Percentiles rank a stretch among this genome's conserved stretches.
Conservation (phyloP, 2,797 vertebrate species). For the Rhinatrema bivittatum region DNA sequence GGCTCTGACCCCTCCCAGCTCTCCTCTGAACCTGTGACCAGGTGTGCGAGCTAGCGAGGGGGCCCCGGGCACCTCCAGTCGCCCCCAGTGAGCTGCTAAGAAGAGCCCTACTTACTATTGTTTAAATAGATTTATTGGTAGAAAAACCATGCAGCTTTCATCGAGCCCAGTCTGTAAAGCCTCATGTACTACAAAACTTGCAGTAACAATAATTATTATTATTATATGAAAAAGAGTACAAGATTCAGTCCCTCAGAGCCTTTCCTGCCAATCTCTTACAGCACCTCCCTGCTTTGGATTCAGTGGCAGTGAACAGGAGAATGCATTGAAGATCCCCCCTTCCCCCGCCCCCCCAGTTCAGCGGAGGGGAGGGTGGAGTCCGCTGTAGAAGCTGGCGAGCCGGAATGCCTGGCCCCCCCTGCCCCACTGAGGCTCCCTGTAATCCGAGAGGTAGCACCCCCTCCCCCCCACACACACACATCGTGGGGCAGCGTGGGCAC, state of each 20-base stretch:
- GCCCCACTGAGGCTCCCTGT: too few relatives aligned
- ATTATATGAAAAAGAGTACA: neutral
- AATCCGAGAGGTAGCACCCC: too few relatives aligned
- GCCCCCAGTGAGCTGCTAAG: too few relatives aligned
- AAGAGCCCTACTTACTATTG: too few relatives aligned
- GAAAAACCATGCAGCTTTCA: neutral
- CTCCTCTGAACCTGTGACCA: too few relatives aligned
- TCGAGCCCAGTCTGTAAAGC: neutral
- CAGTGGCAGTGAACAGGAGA: neutral
- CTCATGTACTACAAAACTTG: neutral
- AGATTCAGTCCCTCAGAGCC: neutral
- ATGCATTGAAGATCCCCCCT: neutral
- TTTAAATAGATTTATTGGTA: slow-evolving; percentile 49
- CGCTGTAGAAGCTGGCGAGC: neutral
- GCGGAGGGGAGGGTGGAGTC: neutral
- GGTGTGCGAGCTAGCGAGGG: too few relatives aligned
- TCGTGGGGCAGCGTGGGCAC: too few relatives aligned
- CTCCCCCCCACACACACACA: too few relatives aligned
- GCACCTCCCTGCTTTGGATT: neutral
- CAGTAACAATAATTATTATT: neutral
- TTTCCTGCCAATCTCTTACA: neutral
- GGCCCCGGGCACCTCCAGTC: too few relatives aligned
- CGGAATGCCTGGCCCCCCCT: neutral
- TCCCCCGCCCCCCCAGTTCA: too few relatives aligned
- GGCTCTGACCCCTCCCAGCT: too few relatives aligned